phyloP scores from a whole-genome alignment of 2,888 invertebrate genomes.

The Ectropis crepuscularia region DNA sequence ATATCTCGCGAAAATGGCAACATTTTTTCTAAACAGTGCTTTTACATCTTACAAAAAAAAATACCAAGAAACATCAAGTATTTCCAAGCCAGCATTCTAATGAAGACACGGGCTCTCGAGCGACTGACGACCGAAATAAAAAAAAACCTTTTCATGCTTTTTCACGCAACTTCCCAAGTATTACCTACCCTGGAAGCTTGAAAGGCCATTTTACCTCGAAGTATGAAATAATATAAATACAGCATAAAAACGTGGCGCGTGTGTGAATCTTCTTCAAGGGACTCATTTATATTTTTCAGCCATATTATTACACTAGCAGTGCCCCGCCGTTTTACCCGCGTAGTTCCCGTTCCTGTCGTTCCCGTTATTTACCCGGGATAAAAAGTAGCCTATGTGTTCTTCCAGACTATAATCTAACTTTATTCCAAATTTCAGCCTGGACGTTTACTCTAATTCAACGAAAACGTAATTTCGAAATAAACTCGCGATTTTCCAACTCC shows the following conservation, averaged over 20 bases:
- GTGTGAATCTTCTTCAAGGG: slow-evolving; percentile 40
- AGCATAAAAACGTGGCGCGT: slow-evolving; percentile 23
- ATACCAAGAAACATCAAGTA: neutral
- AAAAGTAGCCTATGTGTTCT: too few species aligned
- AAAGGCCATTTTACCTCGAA: slow-evolving; percentile 23
- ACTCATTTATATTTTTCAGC: slow-evolving; percentile 42
- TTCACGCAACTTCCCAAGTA: slow-evolving; percentile 11
- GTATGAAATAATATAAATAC: slow-evolving; percentile 12
- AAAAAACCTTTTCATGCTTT: slow-evolving; percentile 13
- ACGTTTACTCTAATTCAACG: too few species aligned
- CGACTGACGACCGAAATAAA: slow-evolving; percentile 1
- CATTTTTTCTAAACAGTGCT: too few species aligned
- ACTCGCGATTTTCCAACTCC: too few species aligned
- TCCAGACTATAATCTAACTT: too few species aligned
- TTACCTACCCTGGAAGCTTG: slow-evolving; percentile 4
- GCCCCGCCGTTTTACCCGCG: too few species aligned
- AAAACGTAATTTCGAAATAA: too few species aligned
- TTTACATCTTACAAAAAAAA: neutral
- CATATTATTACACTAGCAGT: slow-evolving; percentile 42
- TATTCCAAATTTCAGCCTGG: too few species aligned
- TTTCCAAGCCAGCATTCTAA: neutral
- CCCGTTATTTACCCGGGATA: too few species aligned
- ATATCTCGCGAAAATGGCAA: too few species aligned
- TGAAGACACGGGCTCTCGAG: neutral
- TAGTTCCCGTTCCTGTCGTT: too few species aligned